Conservation (phyloP, 1,140 invertebrate species). For the Venustaconcha ellipsiformis region DNA sequence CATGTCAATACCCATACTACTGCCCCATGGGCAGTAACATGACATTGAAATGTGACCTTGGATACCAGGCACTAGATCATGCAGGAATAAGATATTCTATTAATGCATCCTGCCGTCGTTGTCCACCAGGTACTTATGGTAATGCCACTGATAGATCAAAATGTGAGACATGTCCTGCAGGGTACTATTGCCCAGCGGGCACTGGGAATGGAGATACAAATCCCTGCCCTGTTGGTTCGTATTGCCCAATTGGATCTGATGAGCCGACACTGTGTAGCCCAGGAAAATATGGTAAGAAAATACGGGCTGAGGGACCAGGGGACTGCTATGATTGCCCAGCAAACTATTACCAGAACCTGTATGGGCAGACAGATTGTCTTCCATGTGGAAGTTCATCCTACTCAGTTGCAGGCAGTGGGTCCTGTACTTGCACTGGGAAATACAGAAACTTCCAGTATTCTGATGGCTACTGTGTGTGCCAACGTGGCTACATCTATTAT, state of each 20-base stretch:
- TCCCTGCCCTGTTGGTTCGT: slow-evolving; percentile 58
- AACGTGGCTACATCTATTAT: slow-evolving; percentile 60
- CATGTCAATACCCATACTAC: slow-evolving; percentile 57
- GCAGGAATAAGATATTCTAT: slow-evolving; percentile 45
- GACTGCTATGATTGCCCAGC: slow-evolving; percentile 55
- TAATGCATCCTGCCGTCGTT: slow-evolving; percentile 51
- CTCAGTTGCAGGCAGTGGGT: slow-evolving; percentile 34
- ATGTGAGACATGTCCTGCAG: slow-evolving; percentile 60
- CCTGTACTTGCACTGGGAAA: slow-evolving; percentile 57
- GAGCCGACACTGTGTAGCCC: slow-evolving; percentile 48
- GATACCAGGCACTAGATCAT: slow-evolving; percentile 54
- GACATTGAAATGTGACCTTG: slow-evolving; percentile 55
- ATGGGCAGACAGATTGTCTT: slow-evolving; percentile 49
- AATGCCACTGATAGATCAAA: slow-evolving; percentile 49
- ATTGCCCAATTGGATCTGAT: slow-evolving; percentile 56
- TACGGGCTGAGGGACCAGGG: slow-evolving; percentile 31
- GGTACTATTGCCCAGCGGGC: slow-evolving; percentile 63
- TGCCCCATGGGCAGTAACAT: slow-evolving; percentile 62
- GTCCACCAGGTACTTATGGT: slow-evolving; percentile 63
- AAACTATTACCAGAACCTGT: slow-evolving; percentile 52
- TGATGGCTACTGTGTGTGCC: slow-evolving; percentile 55
- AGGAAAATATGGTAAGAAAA: slow-evolving; percentile 50
- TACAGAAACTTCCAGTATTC: slow-evolving; percentile 57
- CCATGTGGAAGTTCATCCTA: slow-evolving; percentile 59
- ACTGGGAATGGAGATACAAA: slow-evolving; percentile 54